Base-by-base conservation (phyloP, 2,888 invertebrate genomes). In the Eulithis testata region DNA sequence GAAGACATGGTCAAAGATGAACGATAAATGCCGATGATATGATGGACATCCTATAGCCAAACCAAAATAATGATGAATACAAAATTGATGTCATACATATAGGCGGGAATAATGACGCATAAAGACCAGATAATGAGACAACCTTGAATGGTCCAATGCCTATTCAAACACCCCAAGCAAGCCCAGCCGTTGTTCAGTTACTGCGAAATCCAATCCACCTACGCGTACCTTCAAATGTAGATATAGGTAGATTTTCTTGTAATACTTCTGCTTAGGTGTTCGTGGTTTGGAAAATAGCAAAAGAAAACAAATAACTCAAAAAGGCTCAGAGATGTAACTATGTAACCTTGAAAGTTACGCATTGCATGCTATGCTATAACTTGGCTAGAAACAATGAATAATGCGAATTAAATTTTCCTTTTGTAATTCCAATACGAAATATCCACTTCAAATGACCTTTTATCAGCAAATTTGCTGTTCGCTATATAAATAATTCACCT, bases 21-120 rank as follows among this genome's bases (percentile, higher is more conserved):
- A 21, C 21, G 21, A 21, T 21, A 2, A 21, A 21, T 21, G 21
- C 21, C 21, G 21, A 21, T 21, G 21, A 21, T 31, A 8, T 8
- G 8, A 40, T 40, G 8, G 40, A 40, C 8, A 11, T 40, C 9
- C 8, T 40, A 40, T 11, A 40, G 40, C 9, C 8, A 40, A 40
- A 40, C 9, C 8, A 40, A 40, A 40, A 8, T 21, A 9, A 21
- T 21, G 9, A 49, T 49, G 36, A 56, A 52, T 11, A n/a, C 11
- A 21, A 59, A 36, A 53, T 61, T 61, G 54, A 61, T 57, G 65
- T 60, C 57, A 60, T 45, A 55, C 21, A 54, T 12, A 53, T 14
- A 45, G 58, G 72, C 66, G 72, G 78, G 76, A 77, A 74, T 73
- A 77, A 75, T 82, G 79, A 84, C 80, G 78, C 83, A 76, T 73